Conservation (phyloP, 2,888 invertebrate species). For the Stenichneumon culpator region DNA sequence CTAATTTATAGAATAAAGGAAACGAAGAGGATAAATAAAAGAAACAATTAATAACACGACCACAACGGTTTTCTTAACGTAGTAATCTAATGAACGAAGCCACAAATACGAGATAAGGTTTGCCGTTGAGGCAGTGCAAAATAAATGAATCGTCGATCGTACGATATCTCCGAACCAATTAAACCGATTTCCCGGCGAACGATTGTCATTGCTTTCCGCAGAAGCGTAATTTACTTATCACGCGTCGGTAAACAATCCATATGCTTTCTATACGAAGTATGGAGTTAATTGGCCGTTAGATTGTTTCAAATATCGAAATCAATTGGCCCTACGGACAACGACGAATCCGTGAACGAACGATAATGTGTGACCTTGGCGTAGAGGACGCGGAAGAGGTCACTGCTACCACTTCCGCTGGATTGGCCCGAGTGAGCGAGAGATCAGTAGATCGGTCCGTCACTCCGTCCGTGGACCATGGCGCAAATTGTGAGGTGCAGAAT, state of each 20-base stretch:
- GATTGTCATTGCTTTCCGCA: neutral
- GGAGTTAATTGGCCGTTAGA: neutral
- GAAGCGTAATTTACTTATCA: neutral
- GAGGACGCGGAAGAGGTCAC: slow-evolving; percentile 68
- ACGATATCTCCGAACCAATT: slow-evolving; percentile 13
- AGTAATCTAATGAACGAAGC: neutral
- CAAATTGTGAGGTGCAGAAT: slow-evolving; percentile 79
- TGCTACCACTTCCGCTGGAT: slow-evolving; percentile 59
- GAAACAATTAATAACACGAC: no score
- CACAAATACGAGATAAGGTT: neutral
- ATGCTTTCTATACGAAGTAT: neutral
- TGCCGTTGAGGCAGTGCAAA: neutral
- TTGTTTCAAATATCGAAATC: no score
- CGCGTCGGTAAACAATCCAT: neutral
- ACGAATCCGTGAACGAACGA: neutral
- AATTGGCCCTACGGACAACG: neutral
- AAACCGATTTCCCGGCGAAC: neutral
- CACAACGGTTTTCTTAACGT: neutral
- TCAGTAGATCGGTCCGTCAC: neutral
- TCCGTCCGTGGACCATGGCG: slow-evolving; percentile 79
- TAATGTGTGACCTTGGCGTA: slow-evolving; percentile 66
- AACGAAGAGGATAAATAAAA: no score
- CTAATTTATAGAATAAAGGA: no score
- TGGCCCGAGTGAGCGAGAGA: neutral
- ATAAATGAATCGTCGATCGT: neutral